These are phyloP conservation scores for Calosoma granatense DNA, from an alignment of 1,140 invertebrate species.

Conservation along the genomic window DNA sequence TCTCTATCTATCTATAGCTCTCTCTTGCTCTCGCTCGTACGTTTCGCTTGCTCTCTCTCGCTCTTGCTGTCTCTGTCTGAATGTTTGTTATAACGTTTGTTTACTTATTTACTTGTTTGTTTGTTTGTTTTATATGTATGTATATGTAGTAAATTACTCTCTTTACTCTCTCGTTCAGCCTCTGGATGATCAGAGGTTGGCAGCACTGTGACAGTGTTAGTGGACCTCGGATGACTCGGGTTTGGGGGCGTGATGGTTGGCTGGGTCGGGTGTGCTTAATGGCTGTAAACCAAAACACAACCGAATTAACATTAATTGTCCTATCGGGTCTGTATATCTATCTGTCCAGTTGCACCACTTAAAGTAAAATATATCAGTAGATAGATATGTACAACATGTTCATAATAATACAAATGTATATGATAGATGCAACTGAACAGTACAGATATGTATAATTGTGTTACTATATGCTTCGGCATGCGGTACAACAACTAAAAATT, in stretches of 20 bases:
- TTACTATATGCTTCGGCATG: conserved; percentile 4
- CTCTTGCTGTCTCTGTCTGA: not conserved
- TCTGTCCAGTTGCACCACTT: not conserved
- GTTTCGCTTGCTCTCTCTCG: no score
- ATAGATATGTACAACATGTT: not conserved
- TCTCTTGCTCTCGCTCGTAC: no score
- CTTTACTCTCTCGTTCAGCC: not conserved
- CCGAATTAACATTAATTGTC: not conserved
- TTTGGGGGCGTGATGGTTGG: conserved; percentile 51
- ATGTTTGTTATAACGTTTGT: no score
- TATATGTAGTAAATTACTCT: not conserved
- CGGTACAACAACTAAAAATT: conserved; percentile 1
- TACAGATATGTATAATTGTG: no score
- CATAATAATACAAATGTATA: no score
- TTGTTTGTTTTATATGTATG: no score
- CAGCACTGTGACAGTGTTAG: conserved; percentile 29
- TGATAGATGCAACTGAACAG: no score
- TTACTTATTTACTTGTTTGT: no score
- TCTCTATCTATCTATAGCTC: no score
- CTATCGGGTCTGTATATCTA: not conserved
- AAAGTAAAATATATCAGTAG: not conserved
- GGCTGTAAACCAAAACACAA: conserved; percentile 35
- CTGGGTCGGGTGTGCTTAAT: conserved; percentile 50
- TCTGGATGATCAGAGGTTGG: not conserved
- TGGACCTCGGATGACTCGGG: conserved; percentile 46